These are phyloP conservation scores for Pandemis heparana DNA, from an alignment of 2,888 invertebrate genomes.

Conservation along the genomic window DNA sequence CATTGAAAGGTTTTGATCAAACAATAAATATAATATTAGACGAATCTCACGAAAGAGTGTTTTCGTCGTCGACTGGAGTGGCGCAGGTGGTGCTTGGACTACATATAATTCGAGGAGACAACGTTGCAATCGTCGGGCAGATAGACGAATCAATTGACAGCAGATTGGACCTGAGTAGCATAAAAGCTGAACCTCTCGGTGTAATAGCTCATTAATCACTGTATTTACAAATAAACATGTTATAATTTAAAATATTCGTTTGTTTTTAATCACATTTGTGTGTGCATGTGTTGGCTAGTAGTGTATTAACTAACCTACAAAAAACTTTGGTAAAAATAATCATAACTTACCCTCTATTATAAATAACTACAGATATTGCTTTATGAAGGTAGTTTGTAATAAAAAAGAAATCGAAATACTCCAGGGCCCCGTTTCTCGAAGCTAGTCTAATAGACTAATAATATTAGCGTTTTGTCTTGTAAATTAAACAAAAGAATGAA, in stretches of 20 bases:
- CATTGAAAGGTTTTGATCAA: conserved; percentile 99
- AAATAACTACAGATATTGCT: no score
- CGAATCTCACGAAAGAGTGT: conserved; percentile 99
- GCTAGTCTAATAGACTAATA: no score
- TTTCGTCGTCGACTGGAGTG: conserved; percentile 95
- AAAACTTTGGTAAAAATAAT: not conserved
- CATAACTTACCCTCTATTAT: no score
- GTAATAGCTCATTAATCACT: conserved; percentile 90
- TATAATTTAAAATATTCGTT: conserved; percentile 11
- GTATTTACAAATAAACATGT: conserved; percentile 33
- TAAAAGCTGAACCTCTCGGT: conserved; percentile 93
- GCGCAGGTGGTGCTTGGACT: conserved; percentile 95
- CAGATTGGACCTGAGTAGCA: conserved; percentile 91
- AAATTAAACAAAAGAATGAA: no score
- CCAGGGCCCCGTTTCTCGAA: no score
- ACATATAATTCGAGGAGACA: conserved; percentile 99
- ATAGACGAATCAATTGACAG: conserved; percentile 94
- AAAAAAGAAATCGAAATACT: no score
- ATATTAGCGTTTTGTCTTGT: no score
- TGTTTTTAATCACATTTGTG: not conserved
- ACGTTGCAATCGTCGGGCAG: conserved; percentile 96
- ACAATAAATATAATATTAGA: conserved; percentile 99
- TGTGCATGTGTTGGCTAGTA: not conserved
- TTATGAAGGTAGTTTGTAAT: no score
- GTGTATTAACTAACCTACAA: not conserved